phyloP scores from a whole-genome alignment of 2,797 vertebrate genomes.

The Siniperca undulata region DNA sequence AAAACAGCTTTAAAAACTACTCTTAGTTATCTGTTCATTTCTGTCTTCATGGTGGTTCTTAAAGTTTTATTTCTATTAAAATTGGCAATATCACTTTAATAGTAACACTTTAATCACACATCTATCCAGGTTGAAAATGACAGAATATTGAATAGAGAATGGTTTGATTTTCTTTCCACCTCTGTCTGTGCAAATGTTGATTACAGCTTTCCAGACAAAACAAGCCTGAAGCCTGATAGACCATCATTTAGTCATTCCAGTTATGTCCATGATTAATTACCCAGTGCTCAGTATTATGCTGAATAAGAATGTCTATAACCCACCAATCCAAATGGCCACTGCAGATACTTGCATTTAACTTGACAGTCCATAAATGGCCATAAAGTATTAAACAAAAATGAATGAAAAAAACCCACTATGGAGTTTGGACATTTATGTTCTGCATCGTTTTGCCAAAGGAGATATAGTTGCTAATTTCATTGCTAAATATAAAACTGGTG shows the following conservation, averaged over 20 bases:
- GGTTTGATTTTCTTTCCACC: slow-evolving; percentile 47
- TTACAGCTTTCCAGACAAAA: slow-evolving; percentile 55
- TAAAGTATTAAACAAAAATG: slow-evolving; percentile 29
- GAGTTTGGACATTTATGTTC: slow-evolving; percentile 28
- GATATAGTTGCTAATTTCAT: neutral
- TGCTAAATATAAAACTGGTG: slow-evolving; percentile 9
- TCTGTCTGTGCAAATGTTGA: slow-evolving; percentile 48
- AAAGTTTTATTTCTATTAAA: neutral
- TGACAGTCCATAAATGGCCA: slow-evolving; percentile 52
- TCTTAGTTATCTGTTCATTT: neutral
- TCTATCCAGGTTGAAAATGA: slow-evolving; percentile 19
- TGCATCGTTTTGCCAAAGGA: slow-evolving; percentile 31
- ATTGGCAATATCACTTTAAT: neutral
- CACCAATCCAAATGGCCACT: slow-evolving; percentile 33
- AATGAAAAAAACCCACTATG: neutral
- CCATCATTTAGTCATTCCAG: slow-evolving; percentile 40
- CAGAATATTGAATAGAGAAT: slow-evolving; percentile 20
- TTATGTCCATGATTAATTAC: slow-evolving; percentile 62
- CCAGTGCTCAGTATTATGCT: slow-evolving; percentile 37
- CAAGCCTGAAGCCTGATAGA: slow-evolving; percentile 36
- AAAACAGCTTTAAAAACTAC: neutral
- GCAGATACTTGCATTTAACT: slow-evolving; percentile 49
- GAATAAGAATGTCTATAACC: slow-evolving; percentile 41
- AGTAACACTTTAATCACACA: neutral
- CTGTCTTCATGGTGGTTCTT: neutral